Conservation (phyloP, 2,797 vertebrate species). For the Natrix natrix region DNA sequence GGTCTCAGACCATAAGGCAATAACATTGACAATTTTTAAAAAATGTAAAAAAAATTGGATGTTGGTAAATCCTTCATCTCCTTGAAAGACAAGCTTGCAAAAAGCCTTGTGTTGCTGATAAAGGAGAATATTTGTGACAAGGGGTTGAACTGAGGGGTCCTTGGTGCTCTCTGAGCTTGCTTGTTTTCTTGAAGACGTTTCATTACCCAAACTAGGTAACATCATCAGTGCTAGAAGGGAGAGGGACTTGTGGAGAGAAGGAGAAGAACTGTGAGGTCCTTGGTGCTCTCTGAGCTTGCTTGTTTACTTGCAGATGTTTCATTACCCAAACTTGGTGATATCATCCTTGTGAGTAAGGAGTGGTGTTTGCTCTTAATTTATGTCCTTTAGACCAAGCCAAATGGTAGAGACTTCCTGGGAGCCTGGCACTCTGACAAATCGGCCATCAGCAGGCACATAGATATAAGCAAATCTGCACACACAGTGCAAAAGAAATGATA, state of each 20-base stretch:
- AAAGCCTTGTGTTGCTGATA: constrained; percentile 40
- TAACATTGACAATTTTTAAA: not conserved
- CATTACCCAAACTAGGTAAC: not conserved
- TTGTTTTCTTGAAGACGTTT: not conserved
- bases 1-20: not conserved
- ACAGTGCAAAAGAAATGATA: not conserved
- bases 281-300: too few species aligned
- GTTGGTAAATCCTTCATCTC: constrained; percentile 67
- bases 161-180: not conserved
- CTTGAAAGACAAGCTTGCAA: constrained; percentile 58
- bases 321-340: too few species aligned
- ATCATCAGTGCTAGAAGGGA: not conserved
- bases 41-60: constrained; percentile 25
- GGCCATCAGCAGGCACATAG: not conserved
- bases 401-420: not conserved
- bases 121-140: not conserved
- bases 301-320: too few species aligned
- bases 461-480: not conserved
- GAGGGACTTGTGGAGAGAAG: too few species aligned
- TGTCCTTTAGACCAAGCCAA: not conserved
- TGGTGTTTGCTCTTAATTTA: not conserved
- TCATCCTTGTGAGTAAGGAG: not conserved
- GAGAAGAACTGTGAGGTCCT: too few species aligned
- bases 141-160: not conserved
- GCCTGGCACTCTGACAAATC: not conserved